Conservation (phyloP, 2,797 vertebrate genomes). For the Acanthopagrus latus region DNA sequence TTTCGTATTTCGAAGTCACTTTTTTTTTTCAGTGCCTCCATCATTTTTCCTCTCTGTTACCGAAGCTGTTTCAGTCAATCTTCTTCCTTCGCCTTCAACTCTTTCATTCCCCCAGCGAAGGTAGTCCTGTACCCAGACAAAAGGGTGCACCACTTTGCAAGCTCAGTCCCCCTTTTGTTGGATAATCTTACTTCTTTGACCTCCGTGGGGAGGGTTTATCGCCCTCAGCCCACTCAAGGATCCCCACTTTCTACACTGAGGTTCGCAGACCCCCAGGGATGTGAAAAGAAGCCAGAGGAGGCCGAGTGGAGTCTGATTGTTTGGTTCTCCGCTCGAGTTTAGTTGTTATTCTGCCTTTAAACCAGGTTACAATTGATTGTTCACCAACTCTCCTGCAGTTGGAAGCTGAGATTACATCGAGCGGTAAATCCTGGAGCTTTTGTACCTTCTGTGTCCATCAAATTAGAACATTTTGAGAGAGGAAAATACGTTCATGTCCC, state of each 20-base stretch:
- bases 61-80: background rate
- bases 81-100: background rate
- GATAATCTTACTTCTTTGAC: constrained; percentile 57
- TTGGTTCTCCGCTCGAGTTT: constrained; percentile 4
- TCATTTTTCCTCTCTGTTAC: constrained; percentile 2
- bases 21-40: background rate
- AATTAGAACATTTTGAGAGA: background rate
- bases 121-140: constrained; percentile 63
- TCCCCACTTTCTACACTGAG: constrained; percentile 41
- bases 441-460: background rate
- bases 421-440: background rate
- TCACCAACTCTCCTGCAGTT: background rate
- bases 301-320: constrained; percentile 1
- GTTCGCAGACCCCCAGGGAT: constrained; percentile 16
- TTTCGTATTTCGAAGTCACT: no score
- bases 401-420: background rate
- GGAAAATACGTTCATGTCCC: background rate
- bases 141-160: constrained; percentile 44
- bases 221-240: constrained; percentile 42
- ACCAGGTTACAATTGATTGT: background rate
- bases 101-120: constrained; percentile 19
- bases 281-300: constrained; percentile 16
- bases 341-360: background rate
- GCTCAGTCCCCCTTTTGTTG: constrained; percentile 63
- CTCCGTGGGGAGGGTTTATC: constrained; percentile 34